Evolutionary conservation across 2,888 invertebrate species (phyloP), one percentile per base, ranked within the genome.

Genomic region (Dolomedes plantarius): DNA sequence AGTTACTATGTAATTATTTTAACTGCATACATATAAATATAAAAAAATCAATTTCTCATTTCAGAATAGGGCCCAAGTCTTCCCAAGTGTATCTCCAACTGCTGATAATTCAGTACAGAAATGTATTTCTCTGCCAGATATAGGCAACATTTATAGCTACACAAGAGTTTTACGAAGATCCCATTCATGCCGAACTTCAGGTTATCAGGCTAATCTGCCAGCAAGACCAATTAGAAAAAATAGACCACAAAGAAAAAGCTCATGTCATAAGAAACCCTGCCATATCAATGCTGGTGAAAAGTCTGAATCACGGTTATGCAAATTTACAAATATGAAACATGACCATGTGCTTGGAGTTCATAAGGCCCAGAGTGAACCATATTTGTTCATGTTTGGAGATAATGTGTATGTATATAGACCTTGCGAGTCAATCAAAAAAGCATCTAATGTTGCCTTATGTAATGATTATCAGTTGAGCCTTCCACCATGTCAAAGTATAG

Each of bases 401-500:
- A 71, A 64, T 56, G 62, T 86, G 27, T 86, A 86, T 80, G 79
- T 79, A 16, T 86, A 86, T 31, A 75, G 74, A 76, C 86, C 86
- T 28, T 86, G 86, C 76, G 86, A 86, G 39, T 71, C 79, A 16
- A 80, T 86, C 9, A 67, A 86, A 71, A 86, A 71, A 78, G 65
- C 65, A 31, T 80, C 86, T 16, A 71, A 62, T 62, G 29, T 76
- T 75, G 71, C 86, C 50, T 80, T 86, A 56, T 32, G 75, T 72
- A 80, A 80, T 71, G 79, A 80, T 65, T 79, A 75, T 73, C 75
- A 80, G 56, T 32, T 65, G 27, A 78, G 72, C 32, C 65, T 86
- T 67, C 75, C 75, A 72, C 86, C 79, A 32, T 86, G 79, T 72
- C 80, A 80, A 76, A 86, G 86, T 80, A 86, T 86, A 36, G 86